A percentile compares a stretch with the other conserved stretches of the same genome.
Conservation (phyloP, 2,888 invertebrate genomes). For the Catocala nupta region DNA sequence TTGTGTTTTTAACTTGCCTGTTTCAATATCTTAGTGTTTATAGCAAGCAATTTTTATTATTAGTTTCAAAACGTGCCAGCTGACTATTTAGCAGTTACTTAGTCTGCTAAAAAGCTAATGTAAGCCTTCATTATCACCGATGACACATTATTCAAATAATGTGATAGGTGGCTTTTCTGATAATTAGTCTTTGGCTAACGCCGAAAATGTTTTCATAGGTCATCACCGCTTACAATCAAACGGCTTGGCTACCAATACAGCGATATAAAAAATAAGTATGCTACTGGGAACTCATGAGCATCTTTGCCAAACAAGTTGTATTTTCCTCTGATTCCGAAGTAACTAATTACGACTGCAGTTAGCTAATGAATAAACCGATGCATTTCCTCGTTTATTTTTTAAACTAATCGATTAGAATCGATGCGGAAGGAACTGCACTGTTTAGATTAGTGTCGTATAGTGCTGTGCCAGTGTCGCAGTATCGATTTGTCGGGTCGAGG, state of each 20-base stretch:
- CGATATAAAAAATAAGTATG: too few relatives aligned
- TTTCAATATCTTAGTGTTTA: background rate
- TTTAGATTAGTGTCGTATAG: slow-evolving; percentile 35
- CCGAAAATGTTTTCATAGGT: too few relatives aligned
- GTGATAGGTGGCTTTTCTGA: too few relatives aligned
- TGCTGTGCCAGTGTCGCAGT: slow-evolving; percentile 57
- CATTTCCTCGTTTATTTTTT: slow-evolving; percentile 1
- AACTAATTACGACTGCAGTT: background rate
- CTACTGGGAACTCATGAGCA: too few relatives aligned
- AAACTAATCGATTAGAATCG: slow-evolving; percentile 11
- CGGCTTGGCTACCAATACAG: too few relatives aligned
- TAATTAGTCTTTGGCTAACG: too few relatives aligned
- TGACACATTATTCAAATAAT: too few relatives aligned
- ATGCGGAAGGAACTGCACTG: slow-evolving; percentile 21
- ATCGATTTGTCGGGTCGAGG: slow-evolving; percentile 67
- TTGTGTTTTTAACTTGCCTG: background rate
- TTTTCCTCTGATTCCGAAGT: background rate
- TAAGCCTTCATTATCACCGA: too few relatives aligned
- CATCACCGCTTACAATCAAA: too few relatives aligned
- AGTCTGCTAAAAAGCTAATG: too few relatives aligned
- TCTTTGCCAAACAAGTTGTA: background rate
- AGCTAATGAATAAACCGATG: background rate
- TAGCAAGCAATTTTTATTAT: background rate
- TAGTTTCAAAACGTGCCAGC: too few relatives aligned
- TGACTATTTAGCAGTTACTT: too few relatives aligned